Conservation (phyloP, 2,113 vertebrate species). For the Zosterops hypoxanthus region DNA sequence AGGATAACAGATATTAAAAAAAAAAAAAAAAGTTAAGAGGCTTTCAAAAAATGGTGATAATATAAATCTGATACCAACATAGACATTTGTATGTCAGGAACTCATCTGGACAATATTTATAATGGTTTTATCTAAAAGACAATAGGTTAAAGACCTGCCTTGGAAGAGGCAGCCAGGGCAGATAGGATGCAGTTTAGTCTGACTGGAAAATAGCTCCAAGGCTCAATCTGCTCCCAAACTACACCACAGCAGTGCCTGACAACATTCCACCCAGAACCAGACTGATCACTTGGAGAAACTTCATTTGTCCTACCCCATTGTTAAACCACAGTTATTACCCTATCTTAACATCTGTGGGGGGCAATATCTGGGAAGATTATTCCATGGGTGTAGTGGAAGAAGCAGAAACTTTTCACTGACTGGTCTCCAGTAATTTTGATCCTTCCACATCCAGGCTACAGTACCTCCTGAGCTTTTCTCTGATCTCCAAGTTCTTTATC, state of each 20-base stretch:
- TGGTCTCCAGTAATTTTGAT: neutral
- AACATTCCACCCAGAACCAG: conserved; percentile 17
- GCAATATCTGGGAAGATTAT: neutral
- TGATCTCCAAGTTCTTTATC: conserved; percentile 76
- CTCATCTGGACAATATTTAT: neutral
- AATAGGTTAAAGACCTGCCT: neutral
- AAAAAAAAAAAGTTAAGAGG: neutral
- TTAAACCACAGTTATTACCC: neutral
- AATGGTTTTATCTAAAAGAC: neutral
- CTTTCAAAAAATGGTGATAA: neutral
- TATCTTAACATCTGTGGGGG: conserved; percentile 8
- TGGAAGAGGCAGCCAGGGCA: neutral
- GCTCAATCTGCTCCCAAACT: conserved; percentile 1
- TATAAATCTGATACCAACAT: neutral
- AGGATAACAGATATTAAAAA: neutral
- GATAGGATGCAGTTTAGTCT: neutral
- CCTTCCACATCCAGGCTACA: neutral
- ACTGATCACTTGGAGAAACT: neutral
- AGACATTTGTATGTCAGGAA: neutral
- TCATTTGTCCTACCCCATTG: neutral
- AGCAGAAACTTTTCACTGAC: neutral
- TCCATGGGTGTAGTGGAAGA: neutral
- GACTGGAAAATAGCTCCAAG: conserved; percentile 35
- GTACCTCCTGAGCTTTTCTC: conserved; percentile 77
- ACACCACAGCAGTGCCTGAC: neutral